Evolutionary conservation across 1,140 invertebrate genomes (phyloP).

Genomic region (Lasaia peninsularis): DNA sequence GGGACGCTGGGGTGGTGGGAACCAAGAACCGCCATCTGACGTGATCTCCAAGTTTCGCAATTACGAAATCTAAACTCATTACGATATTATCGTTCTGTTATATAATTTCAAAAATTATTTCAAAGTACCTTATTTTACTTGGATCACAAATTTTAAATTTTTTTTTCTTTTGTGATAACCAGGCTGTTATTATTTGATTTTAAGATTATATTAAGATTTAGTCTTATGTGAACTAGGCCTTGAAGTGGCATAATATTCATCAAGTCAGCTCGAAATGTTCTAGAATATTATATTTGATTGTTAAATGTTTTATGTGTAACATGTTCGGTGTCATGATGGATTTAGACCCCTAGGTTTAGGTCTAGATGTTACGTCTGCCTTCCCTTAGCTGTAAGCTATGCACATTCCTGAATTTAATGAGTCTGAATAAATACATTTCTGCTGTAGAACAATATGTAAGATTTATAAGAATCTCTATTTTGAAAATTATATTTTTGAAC

Average conservation of each 20-base stretch:
- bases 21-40: constrained; percentile 85
- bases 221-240: constrained; percentile 45
- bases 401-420: constrained; percentile 72
- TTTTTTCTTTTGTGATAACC: constrained; percentile 26
- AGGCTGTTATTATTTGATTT: constrained; percentile 30
- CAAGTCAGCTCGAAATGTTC: constrained; percentile 72
- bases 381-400: constrained; percentile 62
- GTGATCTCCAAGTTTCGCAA: constrained; percentile 94
- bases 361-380: constrained; percentile 43
- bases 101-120: constrained; percentile 1
- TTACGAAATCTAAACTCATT: constrained; percentile 90
- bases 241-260: constrained; percentile 74
- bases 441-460: constrained; percentile 62
- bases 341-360: constrained; percentile 46
- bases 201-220: constrained; percentile 29
- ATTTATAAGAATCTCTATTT: constrained; percentile 66
- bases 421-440: constrained; percentile 74
- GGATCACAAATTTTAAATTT: constrained; percentile 12
- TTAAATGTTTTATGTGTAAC: constrained; percentile 44
- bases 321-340: constrained; percentile 31
- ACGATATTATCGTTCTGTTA: constrained; percentile 6
- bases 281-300: constrained; percentile 61
- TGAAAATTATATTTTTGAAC: constrained; percentile 73
- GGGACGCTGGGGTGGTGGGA: constrained; percentile 82
- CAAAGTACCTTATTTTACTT: constrained; percentile 13